Percentiles rank a stretch among this genome's conserved stretches.
These are phyloP conservation scores for Propsilocerus akamusi DNA, from an alignment of 1,140 invertebrate genomes.

Conservation along the genomic window DNA sequence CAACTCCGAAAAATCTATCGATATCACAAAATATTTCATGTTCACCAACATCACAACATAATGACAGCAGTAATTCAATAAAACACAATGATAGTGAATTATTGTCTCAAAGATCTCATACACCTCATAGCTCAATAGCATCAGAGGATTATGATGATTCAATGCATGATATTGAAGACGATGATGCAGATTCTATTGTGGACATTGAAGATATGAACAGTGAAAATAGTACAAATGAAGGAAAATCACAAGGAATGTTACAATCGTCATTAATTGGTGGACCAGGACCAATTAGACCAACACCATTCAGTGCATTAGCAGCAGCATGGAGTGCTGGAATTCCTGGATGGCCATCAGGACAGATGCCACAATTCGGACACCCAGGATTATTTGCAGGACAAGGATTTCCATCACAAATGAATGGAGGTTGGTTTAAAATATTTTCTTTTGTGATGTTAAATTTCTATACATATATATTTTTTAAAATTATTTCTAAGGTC, in stretches of 20 bases:
- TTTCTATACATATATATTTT: too few relatives aligned
- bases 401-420: background rate
- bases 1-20: conserved; percentile 21
- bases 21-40: conserved; percentile 11
- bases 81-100: background rate
- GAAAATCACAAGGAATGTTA: conserved; percentile 15
- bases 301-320: conserved; percentile 42
- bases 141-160: conserved; percentile 44
- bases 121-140: conserved; percentile 21
- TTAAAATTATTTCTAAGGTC: too few relatives aligned
- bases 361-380: background rate
- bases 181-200: conserved; percentile 43
- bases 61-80: conserved; percentile 5
- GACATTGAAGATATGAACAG: conserved; percentile 45
- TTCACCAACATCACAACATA: background rate
- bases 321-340: conserved; percentile 29
- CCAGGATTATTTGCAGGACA: background rate
- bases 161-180: conserved; percentile 20
- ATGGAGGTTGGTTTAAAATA: background rate
- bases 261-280: conserved; percentile 21
- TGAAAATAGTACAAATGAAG: conserved; percentile 23
- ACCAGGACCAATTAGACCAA: conserved; percentile 39
- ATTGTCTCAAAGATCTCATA: conserved; percentile 12
- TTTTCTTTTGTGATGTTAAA: too few relatives aligned
- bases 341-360: background rate